Evolutionary conservation across 1,140 invertebrate genomes (phyloP), one percentile per base, ranked within the genome.

Genomic region (Capitella teleta): DNA sequence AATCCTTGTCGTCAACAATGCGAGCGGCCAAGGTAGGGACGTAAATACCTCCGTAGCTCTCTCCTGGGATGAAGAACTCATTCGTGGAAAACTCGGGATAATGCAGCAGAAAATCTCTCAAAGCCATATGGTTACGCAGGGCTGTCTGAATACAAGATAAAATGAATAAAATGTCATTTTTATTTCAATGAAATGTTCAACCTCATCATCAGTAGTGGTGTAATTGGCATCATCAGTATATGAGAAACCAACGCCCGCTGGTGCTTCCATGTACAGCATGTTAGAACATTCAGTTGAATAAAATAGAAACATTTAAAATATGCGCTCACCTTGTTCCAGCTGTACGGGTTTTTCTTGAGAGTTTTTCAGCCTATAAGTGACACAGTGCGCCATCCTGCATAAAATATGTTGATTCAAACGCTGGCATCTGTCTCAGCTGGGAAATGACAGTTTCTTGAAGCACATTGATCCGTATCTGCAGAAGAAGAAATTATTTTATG

Each of bases 11-110:
- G 36, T 68, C 58, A 0, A 78, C 57, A n/a, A 79, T 66, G 45
- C 68, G 57, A 14, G 69, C 64, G 16, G 76, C 68, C 24, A 79
- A 57, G 2, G 78, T 79, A 23, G 69, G 69, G 8, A 72, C 63
- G 54, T 72, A 73, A 19, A 71, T 67, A 3, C 87, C 87, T 10
- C 78, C 87, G 68, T 91, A 92, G 12, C 86, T 90, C 72, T 92
- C 87, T 1, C 87, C 88, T 2, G 83, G 82, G 0, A 90, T 78
- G 71, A 79, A 77, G 34, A 79, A 77, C 16, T 75, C 74, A 52
- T 72, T 82, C 0, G 62, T 55, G 19, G 54, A 53, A 54, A 68
- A 77, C 54, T 76, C 65, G 10, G 76, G 74, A 57, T 73, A 79
- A 52, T 76, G 73, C 10, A 36, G 40, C 52, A 78, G 74, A 62